phyloP scores from a whole-genome alignment of 2,888 invertebrate genomes.

The Scaptomyza caliginosa region DNA sequence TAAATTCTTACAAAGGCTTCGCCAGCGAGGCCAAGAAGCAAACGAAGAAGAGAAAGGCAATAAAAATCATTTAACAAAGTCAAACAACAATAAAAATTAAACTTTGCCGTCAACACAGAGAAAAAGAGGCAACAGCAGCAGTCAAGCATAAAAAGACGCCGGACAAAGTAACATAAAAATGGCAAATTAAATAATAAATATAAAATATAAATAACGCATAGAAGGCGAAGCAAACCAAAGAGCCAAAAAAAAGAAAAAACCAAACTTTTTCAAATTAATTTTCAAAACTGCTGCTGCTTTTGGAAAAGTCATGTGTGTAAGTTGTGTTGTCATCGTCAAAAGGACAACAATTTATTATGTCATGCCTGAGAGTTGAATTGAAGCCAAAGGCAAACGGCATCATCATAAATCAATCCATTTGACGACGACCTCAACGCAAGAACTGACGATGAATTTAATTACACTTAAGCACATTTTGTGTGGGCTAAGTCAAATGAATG shows the following conservation, averaged over 20 bases:
- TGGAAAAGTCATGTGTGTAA: constrained; percentile 31
- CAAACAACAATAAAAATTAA: constrained; percentile 80
- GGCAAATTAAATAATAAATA: constrained; percentile 75
- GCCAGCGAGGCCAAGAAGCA: constrained; percentile 9
- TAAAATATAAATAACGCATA: constrained; percentile 71
- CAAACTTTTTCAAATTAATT: constrained; percentile 75
- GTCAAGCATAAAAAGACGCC: constrained; percentile 62
- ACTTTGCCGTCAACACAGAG: constrained; percentile 76
- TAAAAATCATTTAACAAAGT: constrained; percentile 80
- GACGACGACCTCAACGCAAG: constrained; percentile 60
- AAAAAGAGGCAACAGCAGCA: constrained; percentile 42
- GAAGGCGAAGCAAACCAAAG: constrained; percentile 27
- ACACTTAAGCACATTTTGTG: constrained; percentile 69
- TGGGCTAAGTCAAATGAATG: constrained; percentile 12
- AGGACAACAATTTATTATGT: constrained; percentile 66
- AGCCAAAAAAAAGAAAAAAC: too few species aligned
- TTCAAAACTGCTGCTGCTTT: constrained; percentile 43
- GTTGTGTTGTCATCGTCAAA: constrained; percentile 51
- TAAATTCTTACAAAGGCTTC: constrained; percentile 77
- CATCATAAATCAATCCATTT: constrained; percentile 78
- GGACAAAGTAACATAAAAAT: constrained; percentile 49
- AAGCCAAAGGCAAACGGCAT: constrained; percentile 45
- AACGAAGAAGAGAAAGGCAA: constrained; percentile 51
- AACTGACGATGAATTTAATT: constrained; percentile 67
- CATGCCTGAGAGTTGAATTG: constrained; percentile 46